These are phyloP conservation scores for Mungos mungo DNA, from an alignment of 2,113 vertebrate genomes.

Conservation along the genomic window DNA sequence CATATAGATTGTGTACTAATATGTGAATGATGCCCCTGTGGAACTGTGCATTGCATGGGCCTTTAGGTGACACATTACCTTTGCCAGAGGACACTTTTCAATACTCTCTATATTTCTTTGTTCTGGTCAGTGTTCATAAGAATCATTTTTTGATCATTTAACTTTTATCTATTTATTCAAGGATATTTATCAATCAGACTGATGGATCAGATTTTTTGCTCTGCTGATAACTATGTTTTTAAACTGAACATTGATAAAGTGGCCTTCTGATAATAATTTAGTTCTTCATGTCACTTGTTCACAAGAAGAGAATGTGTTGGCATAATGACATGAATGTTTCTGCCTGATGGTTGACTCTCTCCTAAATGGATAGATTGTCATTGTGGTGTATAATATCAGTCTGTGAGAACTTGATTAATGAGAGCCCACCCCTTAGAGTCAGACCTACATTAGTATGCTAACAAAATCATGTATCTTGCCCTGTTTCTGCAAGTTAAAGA, in stretches of 20 bases:
- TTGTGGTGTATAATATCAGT: neutral
- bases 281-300: conserved; percentile 44
- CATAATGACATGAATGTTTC: neutral
- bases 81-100: neutral
- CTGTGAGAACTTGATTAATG: conserved; percentile 48
- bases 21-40: neutral
- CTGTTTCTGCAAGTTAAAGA: neutral
- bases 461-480: neutral
- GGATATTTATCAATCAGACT: neutral
- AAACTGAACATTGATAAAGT: conserved; percentile 51
- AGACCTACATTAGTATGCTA: neutral
- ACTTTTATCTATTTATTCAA: conserved; percentile 48
- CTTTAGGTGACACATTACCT: neutral
- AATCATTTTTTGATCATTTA: conserved; percentile 22
- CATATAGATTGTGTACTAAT: neutral
- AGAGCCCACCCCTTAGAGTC: neutral
- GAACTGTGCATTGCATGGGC: neutral
- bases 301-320: neutral
- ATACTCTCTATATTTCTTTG: neutral
- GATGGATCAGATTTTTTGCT: conserved; percentile 35
- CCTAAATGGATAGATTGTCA: conserved; percentile 23
- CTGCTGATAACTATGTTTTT: conserved; percentile 43
- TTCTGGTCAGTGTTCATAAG: neutral
- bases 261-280: conserved; percentile 46
- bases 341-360: neutral